Evolutionary conservation across 1,140 invertebrate genomes (phyloP).

Genomic region (Platorchestia sp.): DNA sequence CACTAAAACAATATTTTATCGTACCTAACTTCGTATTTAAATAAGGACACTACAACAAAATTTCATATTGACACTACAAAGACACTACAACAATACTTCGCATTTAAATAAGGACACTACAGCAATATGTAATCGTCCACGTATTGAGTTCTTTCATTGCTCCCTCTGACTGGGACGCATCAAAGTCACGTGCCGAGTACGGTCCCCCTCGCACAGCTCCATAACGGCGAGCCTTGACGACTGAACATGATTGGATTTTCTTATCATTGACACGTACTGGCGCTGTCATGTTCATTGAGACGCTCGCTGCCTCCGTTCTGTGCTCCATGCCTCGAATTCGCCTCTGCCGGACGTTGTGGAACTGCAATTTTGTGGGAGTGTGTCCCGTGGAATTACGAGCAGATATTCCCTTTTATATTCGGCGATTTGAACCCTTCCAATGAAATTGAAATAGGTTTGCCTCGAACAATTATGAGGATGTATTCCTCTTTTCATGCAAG

Average conservation of each 20-base stretch:
- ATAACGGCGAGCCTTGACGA: background rate
- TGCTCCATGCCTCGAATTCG: background rate
- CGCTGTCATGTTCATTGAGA: background rate
- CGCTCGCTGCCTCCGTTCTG: background rate
- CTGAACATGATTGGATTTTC: background rate
- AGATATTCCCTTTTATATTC: background rate
- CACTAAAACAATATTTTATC: too few species aligned
- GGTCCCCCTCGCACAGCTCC: background rate
- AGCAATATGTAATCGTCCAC: background rate
- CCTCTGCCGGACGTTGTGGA: background rate
- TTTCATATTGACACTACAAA: too few species aligned
- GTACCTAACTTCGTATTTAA: too few species aligned
- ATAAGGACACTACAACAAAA: too few species aligned
- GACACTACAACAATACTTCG: too few species aligned
- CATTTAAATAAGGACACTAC: background rate
- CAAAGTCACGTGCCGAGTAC: background rate
- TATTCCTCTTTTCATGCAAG: background rate
- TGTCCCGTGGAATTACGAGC: background rate
- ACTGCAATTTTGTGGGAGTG: background rate
- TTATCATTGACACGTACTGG: background rate
- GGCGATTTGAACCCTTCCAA: too few species aligned
- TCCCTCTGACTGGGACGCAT: background rate
- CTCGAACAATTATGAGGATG: too few species aligned
- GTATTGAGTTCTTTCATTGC: background rate
- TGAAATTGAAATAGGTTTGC: too few species aligned